Conservation (phyloP, 2,888 invertebrate species). For the Megastigmus dorsalis region DNA sequence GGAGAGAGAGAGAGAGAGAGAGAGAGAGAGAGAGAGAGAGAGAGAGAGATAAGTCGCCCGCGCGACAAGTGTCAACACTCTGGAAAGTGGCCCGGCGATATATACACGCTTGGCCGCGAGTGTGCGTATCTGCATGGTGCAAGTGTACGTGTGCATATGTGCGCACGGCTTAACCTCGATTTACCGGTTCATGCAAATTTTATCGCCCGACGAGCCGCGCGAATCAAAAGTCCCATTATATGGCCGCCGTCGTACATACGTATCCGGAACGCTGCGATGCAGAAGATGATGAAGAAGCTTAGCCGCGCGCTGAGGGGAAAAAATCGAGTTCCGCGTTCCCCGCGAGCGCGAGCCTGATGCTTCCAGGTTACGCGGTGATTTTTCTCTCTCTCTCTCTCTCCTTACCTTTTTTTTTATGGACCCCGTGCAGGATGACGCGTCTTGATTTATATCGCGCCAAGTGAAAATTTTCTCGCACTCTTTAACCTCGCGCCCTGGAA, state of each 20-base stretch:
- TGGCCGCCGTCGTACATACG: too few species aligned
- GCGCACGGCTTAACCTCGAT: constrained; percentile 57
- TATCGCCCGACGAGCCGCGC: neutral
- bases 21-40: too few species aligned
- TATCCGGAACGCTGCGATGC: neutral
- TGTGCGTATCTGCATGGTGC: neutral
- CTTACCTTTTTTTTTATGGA: too few species aligned
- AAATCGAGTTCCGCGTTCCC: neutral
- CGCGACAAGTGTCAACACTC: constrained; percentile 19
- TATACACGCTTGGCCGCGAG: neutral
- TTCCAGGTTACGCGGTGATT: neutral
- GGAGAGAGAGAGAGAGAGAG: too few species aligned
- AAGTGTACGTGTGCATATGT: neutral
- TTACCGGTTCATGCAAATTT: constrained; percentile 49
- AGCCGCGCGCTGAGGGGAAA: too few species aligned
- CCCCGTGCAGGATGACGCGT: too few species aligned
- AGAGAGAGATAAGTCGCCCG: constrained; percentile 16
- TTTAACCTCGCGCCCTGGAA: too few species aligned
- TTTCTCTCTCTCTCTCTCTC: too few species aligned
- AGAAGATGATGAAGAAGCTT: too few species aligned
- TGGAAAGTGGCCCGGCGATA: neutral
- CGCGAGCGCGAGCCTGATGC: neutral
- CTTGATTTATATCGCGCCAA: too few species aligned
- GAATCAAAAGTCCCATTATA: constrained; percentile 16
- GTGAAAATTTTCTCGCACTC: too few species aligned